Evolutionary conservation across 2,888 invertebrate species (phyloP).

Genomic region (Microctonus hyperodae): DNA sequence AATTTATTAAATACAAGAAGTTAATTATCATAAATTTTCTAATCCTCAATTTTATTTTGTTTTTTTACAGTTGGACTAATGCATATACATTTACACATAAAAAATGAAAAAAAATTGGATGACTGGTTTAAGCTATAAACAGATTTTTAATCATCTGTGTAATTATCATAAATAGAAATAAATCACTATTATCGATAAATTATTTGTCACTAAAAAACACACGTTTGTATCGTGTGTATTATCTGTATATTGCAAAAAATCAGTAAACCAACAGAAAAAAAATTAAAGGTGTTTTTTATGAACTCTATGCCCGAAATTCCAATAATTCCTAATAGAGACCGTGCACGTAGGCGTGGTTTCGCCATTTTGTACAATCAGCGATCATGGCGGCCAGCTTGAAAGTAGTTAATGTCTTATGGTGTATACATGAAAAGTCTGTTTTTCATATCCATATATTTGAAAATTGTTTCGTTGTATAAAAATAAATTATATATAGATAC

Average conservation of each 20-base stretch:
- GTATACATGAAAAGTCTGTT: no score
- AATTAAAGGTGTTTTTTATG: constrained; percentile 26
- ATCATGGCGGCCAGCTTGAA: no score
- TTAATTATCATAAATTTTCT: background rate
- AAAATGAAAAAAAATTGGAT: constrained; percentile 30
- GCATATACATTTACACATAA: constrained; percentile 18
- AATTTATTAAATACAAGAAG: no score
- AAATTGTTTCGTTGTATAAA: no score
- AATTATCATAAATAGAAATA: constrained; percentile 25
- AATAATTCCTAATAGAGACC: no score
- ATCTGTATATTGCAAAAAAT: constrained; percentile 48
- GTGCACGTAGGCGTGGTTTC: no score
- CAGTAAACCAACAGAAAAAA: constrained; percentile 47
- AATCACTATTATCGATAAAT: constrained; percentile 26
- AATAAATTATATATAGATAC: no score
- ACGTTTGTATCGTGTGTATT: constrained; percentile 37
- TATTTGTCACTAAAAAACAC: constrained; percentile 30
- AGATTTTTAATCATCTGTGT: constrained; percentile 31
- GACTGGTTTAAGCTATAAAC: constrained; percentile 47
- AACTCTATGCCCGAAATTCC: no score
- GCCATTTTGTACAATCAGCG: no score
- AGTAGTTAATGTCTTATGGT: no score
- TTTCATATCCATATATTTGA: no score
- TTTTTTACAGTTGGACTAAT: constrained; percentile 72
- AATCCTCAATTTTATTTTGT: constrained; percentile 33